Base-by-base conservation (phyloP, 2,888 invertebrate genomes). In the Eurytoma adleriae region DNA sequence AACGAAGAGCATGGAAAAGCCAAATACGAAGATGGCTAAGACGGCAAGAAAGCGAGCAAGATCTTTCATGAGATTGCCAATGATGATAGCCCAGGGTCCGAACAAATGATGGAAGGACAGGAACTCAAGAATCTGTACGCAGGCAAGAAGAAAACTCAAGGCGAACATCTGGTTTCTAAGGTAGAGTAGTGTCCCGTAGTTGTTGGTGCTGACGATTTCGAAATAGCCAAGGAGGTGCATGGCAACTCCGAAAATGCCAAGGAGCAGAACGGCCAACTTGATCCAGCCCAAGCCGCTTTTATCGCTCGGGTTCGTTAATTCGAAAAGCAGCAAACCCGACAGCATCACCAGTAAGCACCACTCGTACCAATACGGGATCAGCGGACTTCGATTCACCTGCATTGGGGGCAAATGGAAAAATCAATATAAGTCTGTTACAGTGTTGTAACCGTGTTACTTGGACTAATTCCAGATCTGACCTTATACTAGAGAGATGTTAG, bases 51-150 rank as follows among this genome's bases (percentile, higher is more conserved):
- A 99, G 89, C 98, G 93, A n/a, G 97, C 97, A 85, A 98, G 92
- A 91, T 98, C 98, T 91, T 97, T 97, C 94, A 97, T 95, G 77
- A 97, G 92, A 91, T 97, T 96, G 27, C 99, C 97, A 88, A 99
- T 99, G 90, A 99, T 99, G 89, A 99, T 99, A 52, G 99, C 99
- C 99, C 99, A 99, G 0, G 99, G 99, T 67, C 99, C 99, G 90
- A 99, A 99, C 24, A 99, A 93, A 91, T 99, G 98, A 91, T 99
- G 99, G 91, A 99, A 99, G 30, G 99, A 99, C 69, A 99, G 92
- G 91, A 99, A 99, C 92, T 98, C 98, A 88, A 99, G 92, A 87
- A 99, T 97, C 92, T 99, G 98, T 69, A 99, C 98, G 92, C 99
- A 99, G 76, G 98, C 98, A 86, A 99, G 92, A 82, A 99, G 93